These are phyloP conservation scores for Melanogrammus aeglefinus DNA, from an alignment of 2,797 vertebrate species.

Conservation along the genomic window DNA sequence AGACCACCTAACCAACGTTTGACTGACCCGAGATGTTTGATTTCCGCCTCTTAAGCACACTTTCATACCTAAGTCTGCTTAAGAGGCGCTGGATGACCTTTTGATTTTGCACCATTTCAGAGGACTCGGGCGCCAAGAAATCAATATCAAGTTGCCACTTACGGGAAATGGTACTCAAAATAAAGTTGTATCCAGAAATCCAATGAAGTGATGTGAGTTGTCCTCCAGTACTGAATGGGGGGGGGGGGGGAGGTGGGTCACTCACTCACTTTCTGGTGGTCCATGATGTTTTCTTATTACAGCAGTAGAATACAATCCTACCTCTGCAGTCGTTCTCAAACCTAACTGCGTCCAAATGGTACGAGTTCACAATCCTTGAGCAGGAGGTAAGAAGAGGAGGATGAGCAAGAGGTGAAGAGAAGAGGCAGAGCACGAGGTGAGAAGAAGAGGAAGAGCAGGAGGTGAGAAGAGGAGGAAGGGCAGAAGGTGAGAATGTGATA, in stretches of 20 bases:
- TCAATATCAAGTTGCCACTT: background rate
- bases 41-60: background rate
- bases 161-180: background rate
- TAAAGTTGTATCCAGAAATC: background rate
- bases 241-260: too few species aligned
- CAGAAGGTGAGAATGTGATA: slow-evolving; percentile 16
- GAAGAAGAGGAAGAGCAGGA: background rate
- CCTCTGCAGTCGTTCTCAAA: background rate
- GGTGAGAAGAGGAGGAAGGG: background rate
- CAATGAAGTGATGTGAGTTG: background rate
- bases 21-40: background rate
- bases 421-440: background rate
- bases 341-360: background rate
- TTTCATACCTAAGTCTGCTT: background rate
- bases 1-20: background rate
- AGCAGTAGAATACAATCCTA: background rate
- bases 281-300: too few species aligned
- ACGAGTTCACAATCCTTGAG: too few species aligned
- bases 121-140: background rate
- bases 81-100: background rate
- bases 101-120: background rate
- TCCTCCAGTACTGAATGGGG: background rate
- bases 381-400: background rate
- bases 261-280: too few species aligned
- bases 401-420: background rate